Evolutionary conservation across 2,888 invertebrate species (phyloP), one percentile per base, ranked within the genome.

Genomic region (Melangyna quadrimaculata): DNA sequence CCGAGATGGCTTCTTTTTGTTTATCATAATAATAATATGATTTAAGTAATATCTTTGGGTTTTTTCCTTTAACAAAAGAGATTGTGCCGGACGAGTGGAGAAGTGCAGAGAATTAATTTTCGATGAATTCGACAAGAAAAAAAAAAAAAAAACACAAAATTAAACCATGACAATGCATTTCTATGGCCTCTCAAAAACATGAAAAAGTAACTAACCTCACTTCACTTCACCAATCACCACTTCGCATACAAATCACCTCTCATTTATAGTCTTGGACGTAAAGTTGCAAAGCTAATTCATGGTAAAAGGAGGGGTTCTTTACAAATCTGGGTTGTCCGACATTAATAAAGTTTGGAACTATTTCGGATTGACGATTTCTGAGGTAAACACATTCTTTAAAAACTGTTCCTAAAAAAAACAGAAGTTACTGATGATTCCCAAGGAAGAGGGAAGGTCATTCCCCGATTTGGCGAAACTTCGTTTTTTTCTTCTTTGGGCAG

Each of bases 151-250:
- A 77, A 78, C 32, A 73, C 57, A 74, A 82, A 63, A 73, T 83
- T 78, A 70, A 78, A 78, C 69, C 78, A 83, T 83, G 78, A 83
- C 69, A 37, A 63, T 74, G 70, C 78, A 83, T 78, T 83, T 78
- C 57, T 83, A 83, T 12, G 69, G 78, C 63, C 40, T 83, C 83
- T 65, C 24, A 82, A 45, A 29, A n/a, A 48, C 19, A 71, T 29
- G 71, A 65, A 63, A 22, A 67, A 40, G n/a, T n/a, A 59, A 17
- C 22, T 35, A 35, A 65, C 63, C 43, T 55, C 24, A 35, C 29
- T 35, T 57, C 35, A n/a, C n/a, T n/a, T n/a, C n/a, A n/a, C n/a
- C n/a, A n/a, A n/a, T n/a, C n/a, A 59, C 35, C 22, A 14, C 14
- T 17, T 14, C 24, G 7, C 1, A 37, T 24, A 65, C 40, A 65